phyloP scores from a whole-genome alignment of 1,140 invertebrate genomes.

The Potamilus streckersoni region DNA sequence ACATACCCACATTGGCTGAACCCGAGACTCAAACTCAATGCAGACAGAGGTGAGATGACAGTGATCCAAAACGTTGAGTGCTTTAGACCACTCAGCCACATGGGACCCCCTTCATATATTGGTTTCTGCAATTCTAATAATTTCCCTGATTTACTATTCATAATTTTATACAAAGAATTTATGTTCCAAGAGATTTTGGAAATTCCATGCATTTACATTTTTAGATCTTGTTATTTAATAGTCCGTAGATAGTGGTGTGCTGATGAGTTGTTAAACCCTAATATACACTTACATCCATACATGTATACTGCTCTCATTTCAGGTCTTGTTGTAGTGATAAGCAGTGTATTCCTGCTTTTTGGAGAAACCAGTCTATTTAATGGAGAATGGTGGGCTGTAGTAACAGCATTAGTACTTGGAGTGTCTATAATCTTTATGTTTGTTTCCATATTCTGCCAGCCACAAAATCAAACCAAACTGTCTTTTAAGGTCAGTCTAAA shows the following conservation, averaged over 20 bases:
- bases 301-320: constrained; percentile 3
- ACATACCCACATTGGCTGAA: no score
- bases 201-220: not conserved
- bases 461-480: constrained; percentile 60
- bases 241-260: no score
- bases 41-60: no score
- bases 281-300: not conserved
- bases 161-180: no score
- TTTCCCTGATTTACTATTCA: no score
- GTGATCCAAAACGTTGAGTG: no score
- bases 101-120: no score
- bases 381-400: constrained; percentile 14
- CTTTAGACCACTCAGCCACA: no score
- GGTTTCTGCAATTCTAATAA: no score
- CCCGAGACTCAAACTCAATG: no score
- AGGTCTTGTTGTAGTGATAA: constrained; percentile 22
- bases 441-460: constrained; percentile 42
- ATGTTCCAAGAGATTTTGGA: no score
- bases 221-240: not conserved
- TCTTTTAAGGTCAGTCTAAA: constrained; percentile 64
- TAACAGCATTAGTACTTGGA: constrained; percentile 9
- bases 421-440: constrained; percentile 7
- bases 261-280: no score
- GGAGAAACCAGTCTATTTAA: constrained; percentile 6
- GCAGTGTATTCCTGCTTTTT: constrained; percentile 25